Evolutionary conservation across 2,113 vertebrate species (phyloP).

Genomic region (Myxocyprinus asiaticus): DNA sequence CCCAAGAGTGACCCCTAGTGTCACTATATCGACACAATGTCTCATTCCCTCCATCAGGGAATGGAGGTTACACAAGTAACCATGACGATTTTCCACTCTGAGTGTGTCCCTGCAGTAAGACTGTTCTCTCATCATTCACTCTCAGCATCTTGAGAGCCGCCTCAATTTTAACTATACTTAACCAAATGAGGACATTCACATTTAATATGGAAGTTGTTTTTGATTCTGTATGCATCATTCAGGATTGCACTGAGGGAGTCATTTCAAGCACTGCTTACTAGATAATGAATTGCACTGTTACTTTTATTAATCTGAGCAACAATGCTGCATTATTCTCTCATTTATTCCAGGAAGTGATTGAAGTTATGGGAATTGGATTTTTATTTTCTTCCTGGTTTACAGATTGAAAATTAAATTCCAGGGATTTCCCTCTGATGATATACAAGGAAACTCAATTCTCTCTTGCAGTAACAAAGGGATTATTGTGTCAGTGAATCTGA

Average conservation of each 20-base stretch:
- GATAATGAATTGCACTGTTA: not conserved
- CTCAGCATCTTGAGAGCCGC: too few relatives aligned
- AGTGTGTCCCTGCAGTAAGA: too few relatives aligned
- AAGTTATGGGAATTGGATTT: not conserved
- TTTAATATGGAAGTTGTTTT: too few relatives aligned
- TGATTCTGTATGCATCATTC: not conserved
- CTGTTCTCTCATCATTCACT: too few relatives aligned
- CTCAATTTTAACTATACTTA: too few relatives aligned
- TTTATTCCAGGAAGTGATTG: not conserved
- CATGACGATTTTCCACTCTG: too few relatives aligned
- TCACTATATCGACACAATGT: too few relatives aligned
- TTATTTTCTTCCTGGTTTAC: not conserved
- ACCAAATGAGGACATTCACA: too few relatives aligned
- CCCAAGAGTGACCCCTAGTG: too few relatives aligned
- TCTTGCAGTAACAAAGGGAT: not conserved
- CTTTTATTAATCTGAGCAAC: not conserved
- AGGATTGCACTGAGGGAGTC: not conserved
- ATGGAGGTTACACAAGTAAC: too few relatives aligned
- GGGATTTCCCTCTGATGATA: not conserved
- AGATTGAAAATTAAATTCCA: not conserved
- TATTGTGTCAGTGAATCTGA: slow-evolving; percentile 2
- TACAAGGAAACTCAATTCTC: not conserved
- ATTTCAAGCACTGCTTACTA: not conserved
- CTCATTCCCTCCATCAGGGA: too few relatives aligned
- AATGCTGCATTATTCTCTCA: not conserved